A percentile compares a stretch with the other conserved stretches of the same genome.
Evolutionary conservation across 2,113 vertebrate genomes (phyloP).

Genomic region (Oncorhynchus mykiss): DNA sequence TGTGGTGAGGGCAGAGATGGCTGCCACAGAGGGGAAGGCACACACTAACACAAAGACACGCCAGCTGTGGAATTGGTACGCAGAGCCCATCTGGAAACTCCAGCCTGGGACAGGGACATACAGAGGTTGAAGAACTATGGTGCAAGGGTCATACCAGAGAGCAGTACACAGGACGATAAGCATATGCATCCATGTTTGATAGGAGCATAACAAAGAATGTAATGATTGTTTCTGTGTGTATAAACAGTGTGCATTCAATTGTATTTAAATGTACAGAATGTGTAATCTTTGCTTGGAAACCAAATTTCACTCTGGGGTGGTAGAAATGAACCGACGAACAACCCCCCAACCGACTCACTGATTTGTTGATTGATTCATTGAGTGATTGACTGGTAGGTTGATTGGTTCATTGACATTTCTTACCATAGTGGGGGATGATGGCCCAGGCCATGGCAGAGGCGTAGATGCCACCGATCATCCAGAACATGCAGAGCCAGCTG

Average conservation of each 20-base stretch:
- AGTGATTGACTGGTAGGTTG: neutral
- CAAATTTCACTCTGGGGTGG: neutral
- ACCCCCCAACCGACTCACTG: too few species aligned
- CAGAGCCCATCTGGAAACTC: conserved; percentile 99
- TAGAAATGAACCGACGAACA: too few species aligned
- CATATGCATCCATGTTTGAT: too few species aligned
- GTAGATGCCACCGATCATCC: conserved; percentile 98
- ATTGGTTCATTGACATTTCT: neutral
- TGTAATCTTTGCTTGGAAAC: neutral
- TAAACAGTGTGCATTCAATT: too few species aligned
- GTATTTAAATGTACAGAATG: too few species aligned
- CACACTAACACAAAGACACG: conserved; percentile 96
- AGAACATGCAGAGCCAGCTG: conserved; percentile 99
- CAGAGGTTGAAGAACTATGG: conserved; percentile 5
- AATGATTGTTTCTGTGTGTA: too few species aligned
- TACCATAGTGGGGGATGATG: conserved; percentile 97
- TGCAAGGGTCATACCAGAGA: neutral
- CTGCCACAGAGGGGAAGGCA: conserved; percentile 92
- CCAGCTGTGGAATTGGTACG: conserved; percentile 99
- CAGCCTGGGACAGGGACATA: conserved; percentile 75
- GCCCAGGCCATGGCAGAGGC: conserved; percentile 98
- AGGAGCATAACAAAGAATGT: too few species aligned
- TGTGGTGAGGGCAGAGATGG: conserved; percentile 92
- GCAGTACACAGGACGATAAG: neutral
- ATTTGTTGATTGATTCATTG: too few species aligned